Conservation (phyloP, 2,888 invertebrate genomes). For the Hyppa rectilinea region DNA sequence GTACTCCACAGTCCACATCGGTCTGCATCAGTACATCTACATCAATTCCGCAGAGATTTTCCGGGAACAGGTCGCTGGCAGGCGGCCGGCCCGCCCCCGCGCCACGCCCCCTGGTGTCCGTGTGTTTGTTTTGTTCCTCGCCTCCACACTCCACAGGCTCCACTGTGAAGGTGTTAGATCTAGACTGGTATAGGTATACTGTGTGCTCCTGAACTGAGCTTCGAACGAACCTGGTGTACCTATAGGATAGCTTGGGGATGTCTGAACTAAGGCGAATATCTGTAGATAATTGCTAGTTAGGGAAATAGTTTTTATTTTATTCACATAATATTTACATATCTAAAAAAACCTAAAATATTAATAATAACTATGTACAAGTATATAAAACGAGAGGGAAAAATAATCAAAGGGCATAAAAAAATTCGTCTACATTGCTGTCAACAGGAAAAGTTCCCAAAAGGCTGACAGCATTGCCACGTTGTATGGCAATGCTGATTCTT, state of each 20-base stretch:
- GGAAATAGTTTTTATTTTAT: no score
- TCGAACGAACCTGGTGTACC: background rate
- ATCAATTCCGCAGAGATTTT: slow-evolving; percentile 36
- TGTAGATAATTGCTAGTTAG: background rate
- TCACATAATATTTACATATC: no score
- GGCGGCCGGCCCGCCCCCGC: slow-evolving; percentile 15
- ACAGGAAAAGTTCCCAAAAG: no score
- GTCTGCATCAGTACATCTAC: no score
- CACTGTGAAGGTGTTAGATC: background rate
- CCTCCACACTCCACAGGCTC: slow-evolving; percentile 28
- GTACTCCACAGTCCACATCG: background rate
- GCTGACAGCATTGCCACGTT: no score
- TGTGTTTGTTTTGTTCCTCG: slow-evolving; percentile 49
- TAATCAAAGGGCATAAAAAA: no score
- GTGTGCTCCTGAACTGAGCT: slow-evolving; percentile 6
- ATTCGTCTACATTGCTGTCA: no score
- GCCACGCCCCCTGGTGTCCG: slow-evolving; percentile 57
- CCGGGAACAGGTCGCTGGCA: slow-evolving; percentile 21
- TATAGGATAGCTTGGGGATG: background rate
- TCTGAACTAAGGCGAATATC: background rate
- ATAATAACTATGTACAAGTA: no score
- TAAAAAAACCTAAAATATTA: no score
- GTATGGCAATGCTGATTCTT: no score
- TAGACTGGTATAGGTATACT: slow-evolving; percentile 4
- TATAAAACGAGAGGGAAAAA: no score